Evolutionary conservation across 2,113 vertebrate genomes (phyloP).

Genomic region (Euleptes europaea): DNA sequence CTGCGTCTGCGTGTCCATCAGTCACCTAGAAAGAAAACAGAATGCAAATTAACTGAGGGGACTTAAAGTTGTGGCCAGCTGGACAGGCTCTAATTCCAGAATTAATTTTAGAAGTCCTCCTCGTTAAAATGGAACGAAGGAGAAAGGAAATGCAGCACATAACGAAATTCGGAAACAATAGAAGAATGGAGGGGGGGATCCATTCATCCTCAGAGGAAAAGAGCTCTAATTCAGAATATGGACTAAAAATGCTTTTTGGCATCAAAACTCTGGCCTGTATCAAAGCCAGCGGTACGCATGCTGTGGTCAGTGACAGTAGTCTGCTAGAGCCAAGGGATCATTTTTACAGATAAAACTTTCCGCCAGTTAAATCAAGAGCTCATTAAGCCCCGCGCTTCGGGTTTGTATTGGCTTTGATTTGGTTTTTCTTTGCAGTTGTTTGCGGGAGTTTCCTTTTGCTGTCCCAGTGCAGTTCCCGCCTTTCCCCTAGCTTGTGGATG

Average conservation of each 20-base stretch:
- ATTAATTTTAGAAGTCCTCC: too few relatives aligned
- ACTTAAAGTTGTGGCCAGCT: too few relatives aligned
- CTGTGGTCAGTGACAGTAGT: background rate
- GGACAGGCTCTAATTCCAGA: too few relatives aligned
- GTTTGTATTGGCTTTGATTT: constrained; percentile 58
- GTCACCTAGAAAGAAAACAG: too few relatives aligned
- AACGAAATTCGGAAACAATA: too few relatives aligned
- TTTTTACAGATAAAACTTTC: constrained; percentile 17
- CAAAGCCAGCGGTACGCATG: background rate
- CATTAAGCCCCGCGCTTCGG: background rate
- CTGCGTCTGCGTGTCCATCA: too few relatives aligned
- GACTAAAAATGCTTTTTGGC: background rate
- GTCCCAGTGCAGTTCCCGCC: constrained; percentile 36
- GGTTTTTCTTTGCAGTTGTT: constrained; percentile 23
- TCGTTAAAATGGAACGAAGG: too few relatives aligned
- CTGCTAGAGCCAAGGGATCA: background rate
- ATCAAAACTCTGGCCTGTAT: background rate
- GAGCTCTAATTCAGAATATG: background rate
- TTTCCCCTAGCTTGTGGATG: constrained; percentile 48
- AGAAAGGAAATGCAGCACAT: too few relatives aligned
- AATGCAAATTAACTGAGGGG: too few relatives aligned
- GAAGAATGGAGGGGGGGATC: too few relatives aligned
- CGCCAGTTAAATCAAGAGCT: constrained; percentile 17
- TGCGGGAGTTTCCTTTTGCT: constrained; percentile 32
- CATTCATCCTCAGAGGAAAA: background rate